phyloP scores from a whole-genome alignment of 2,888 invertebrate genomes.

The Poecilus cupreus region DNA sequence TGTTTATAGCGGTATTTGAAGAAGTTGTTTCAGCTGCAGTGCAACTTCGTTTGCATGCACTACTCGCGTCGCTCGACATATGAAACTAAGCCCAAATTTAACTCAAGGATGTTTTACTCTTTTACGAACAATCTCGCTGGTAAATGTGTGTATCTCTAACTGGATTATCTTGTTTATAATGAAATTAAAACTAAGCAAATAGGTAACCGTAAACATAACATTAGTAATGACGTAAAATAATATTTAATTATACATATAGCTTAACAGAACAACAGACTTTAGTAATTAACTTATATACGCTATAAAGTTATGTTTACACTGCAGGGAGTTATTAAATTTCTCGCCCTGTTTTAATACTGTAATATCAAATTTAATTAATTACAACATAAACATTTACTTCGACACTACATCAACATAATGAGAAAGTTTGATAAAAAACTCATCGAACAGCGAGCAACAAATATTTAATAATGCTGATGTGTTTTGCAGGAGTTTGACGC shows the following conservation, averaged over 20 bases:
- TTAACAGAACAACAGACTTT: slow-evolving; percentile 15
- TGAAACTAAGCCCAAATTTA: background rate
- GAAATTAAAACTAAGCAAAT: background rate
- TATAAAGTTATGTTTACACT: slow-evolving; percentile 41
- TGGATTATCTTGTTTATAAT: background rate
- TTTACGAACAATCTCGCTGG: too few relatives aligned
- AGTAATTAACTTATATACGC: slow-evolving; percentile 21
- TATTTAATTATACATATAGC: too few relatives aligned
- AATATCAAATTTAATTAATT: slow-evolving; percentile 25
- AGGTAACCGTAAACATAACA: background rate
- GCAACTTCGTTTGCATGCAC: too few relatives aligned
- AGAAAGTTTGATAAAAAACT: background rate
- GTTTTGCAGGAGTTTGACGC: slow-evolving; percentile 84
- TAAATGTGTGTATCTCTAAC: too few relatives aligned
- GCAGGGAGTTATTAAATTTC: slow-evolving; percentile 17
- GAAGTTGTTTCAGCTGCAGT: background rate
- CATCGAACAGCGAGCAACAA: background rate
- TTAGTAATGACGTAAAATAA: too few relatives aligned
- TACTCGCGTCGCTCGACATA: too few relatives aligned
- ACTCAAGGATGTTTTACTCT: background rate
- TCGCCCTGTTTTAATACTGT: slow-evolving; percentile 9
- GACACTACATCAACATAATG: background rate
- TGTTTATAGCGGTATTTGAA: background rate
- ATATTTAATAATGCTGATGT: slow-evolving; percentile 38
- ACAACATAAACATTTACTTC: slow-evolving; percentile 20